Evolutionary conservation across 1,140 invertebrate species (phyloP), one percentile per base, ranked within the genome.

Genomic region (Spodoptera frugiperda): DNA sequence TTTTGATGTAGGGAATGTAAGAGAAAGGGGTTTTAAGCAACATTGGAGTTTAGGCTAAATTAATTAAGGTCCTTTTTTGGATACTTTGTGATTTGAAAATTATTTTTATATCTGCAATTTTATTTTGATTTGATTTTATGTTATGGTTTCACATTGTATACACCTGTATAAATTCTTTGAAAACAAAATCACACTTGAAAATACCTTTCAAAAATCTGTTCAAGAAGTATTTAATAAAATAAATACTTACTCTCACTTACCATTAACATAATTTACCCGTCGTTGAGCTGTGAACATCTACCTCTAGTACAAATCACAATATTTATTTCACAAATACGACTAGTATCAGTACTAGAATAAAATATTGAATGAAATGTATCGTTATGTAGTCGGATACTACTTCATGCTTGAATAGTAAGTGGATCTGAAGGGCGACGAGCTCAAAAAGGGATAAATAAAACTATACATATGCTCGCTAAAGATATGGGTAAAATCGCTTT

Each of bases 271-370:
- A 44, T 17, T n/a, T 19, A 63, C 53, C 19, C 68, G 51, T 55
- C 53, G n/a, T 71, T 55, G 51, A 19, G 49, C 68, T 55, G 51
- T 44, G 30, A 57, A 71, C 12, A 11, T 55, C 48, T 46, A 71
- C 33, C 57, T 10, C 53, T 71, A 71, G 25, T 71, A 55, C 68
- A 71, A 71, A 71, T 55, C 17, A 71, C 68, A 54, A 71, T 54
- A 71, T 44, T 30, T 53, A 71, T 19, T 39, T 71, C 49, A 55
- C 51, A 44, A 68, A 53, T 6, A 71, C 17, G 68, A 46, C 53
- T 44, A 55, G 33, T 39, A 15, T 46, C 65, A 17, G n/a, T 17
- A 33, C 46, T 51, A 68, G 25, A 53, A 68, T 68, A 51, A 68
- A 68, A 44, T 54, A 71, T 33, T 44, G 48, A 71, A 71, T 71